Conservation (phyloP, 2,888 invertebrate species). For the Pollenia amentaria region DNA sequence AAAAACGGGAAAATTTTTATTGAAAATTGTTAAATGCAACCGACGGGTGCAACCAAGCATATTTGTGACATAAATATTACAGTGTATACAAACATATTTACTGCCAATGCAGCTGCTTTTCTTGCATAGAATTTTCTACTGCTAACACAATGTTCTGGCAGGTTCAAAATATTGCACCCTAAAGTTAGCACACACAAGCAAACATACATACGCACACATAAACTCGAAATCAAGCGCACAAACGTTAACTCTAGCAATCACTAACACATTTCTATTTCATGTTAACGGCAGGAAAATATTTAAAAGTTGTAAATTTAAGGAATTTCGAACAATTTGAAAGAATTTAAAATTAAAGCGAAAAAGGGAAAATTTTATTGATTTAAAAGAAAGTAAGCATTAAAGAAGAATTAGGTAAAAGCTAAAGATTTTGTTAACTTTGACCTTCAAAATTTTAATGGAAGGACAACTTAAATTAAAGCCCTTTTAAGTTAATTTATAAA, state of each 20-base stretch:
- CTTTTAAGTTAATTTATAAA: no score
- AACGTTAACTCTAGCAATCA: neutral
- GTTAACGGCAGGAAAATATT: neutral
- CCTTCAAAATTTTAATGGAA: no score
- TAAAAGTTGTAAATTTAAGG: neutral
- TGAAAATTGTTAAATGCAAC: conserved; percentile 72
- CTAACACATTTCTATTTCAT: neutral
- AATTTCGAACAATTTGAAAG: neutral
- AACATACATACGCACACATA: neutral
- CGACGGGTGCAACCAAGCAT: conserved; percentile 72
- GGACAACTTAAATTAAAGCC: no score
- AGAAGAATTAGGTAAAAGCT: no score
- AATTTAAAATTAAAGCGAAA: neutral
- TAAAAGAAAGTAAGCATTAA: no score
- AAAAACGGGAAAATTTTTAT: conserved; percentile 64
- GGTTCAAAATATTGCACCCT: conserved; percentile 49
- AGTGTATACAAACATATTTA: conserved; percentile 24
- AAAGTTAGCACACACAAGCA: conserved; percentile 12
- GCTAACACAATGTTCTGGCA: conserved; percentile 45
- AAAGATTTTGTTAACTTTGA: no score
- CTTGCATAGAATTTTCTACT: conserved; percentile 9
- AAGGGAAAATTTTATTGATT: neutral
- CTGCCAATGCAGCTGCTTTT: conserved; percentile 29
- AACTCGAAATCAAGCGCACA: neutral
- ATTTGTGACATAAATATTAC: conserved; percentile 73